Evolutionary conservation across 2,888 invertebrate species (phyloP).

Genomic region (Drosophila eohydei): DNA sequence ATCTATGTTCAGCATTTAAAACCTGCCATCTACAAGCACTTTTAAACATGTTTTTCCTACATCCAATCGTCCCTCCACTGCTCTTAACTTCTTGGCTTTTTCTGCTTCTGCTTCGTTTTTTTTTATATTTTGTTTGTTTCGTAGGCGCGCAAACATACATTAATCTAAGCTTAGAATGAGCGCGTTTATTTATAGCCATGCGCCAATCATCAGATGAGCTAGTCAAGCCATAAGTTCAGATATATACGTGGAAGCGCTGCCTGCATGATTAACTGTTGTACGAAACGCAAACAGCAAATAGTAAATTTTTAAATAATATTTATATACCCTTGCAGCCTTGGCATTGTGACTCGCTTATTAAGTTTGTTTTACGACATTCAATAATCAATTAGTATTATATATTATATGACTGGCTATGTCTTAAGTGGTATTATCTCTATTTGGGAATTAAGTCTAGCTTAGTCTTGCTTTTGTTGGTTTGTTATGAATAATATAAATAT

Average conservation of each 20-base stretch:
- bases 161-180: slow-evolving; percentile 58
- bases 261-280: slow-evolving; percentile 62
- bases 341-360: slow-evolving; percentile 13
- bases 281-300: slow-evolving; percentile 27
- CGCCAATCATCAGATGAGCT: slow-evolving; percentile 64
- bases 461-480: too few relatives aligned
- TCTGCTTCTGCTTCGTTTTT: slow-evolving; percentile 11
- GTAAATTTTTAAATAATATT: slow-evolving; percentile 13
- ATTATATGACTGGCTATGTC: not conserved
- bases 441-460: not conserved
- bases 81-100: not conserved
- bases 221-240: slow-evolving; percentile 23
- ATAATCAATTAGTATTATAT: slow-evolving; percentile 5
- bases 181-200: slow-evolving; percentile 71
- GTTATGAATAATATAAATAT: too few relatives aligned
- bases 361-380: slow-evolving; percentile 8
- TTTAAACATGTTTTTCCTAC: slow-evolving; percentile 44
- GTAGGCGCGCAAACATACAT: slow-evolving; percentile 54
- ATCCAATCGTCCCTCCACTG: not conserved
- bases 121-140: slow-evolving; percentile 21
- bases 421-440: not conserved
- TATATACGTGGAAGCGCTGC: slow-evolving; percentile 23
- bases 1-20: slow-evolving; percentile 41
- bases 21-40: slow-evolving; percentile 28
- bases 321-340: slow-evolving; percentile 31